Evolutionary conservation across 2,113 vertebrate genomes (phyloP).

Genomic region (Saccopteryx bilineata): DNA sequence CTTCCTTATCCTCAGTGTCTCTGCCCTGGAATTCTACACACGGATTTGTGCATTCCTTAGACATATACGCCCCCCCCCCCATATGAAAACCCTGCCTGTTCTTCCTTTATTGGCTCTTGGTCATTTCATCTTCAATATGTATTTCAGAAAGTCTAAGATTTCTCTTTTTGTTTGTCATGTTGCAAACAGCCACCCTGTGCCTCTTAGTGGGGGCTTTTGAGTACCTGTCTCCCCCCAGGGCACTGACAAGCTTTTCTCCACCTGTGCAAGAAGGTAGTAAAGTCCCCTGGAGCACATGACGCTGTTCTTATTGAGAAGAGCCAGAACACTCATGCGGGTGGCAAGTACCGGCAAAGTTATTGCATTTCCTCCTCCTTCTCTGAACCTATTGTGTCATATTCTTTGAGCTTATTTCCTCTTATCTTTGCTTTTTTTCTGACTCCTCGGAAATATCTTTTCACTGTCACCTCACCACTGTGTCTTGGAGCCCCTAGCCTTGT

Average conservation of each 20-base stretch:
- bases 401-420: constrained; percentile 8
- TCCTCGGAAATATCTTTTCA: constrained; percentile 53
- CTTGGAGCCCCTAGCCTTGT: constrained; percentile 22
- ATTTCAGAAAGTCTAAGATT: background rate
- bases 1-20: background rate
- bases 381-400: constrained; percentile 24
- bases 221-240: fast-evolving
- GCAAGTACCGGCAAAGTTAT: background rate
- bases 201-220: background rate
- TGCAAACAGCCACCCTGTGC: background rate
- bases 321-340: background rate
- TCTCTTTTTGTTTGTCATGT: background rate
- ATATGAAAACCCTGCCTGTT: background rate
- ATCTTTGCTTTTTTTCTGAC: constrained; percentile 63
- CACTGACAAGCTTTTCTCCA: background rate
- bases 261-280: background rate
- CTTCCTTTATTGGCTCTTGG: background rate
- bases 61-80: background rate
- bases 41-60: background rate
- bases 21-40: background rate
- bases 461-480: constrained; percentile 26
- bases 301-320: background rate
- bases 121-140: background rate
- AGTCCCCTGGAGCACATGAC: background rate
- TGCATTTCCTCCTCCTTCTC: constrained; percentile 25